Evolutionary conservation across 2,113 vertebrate species (phyloP).

Genomic region (Archilochus colubris): DNA sequence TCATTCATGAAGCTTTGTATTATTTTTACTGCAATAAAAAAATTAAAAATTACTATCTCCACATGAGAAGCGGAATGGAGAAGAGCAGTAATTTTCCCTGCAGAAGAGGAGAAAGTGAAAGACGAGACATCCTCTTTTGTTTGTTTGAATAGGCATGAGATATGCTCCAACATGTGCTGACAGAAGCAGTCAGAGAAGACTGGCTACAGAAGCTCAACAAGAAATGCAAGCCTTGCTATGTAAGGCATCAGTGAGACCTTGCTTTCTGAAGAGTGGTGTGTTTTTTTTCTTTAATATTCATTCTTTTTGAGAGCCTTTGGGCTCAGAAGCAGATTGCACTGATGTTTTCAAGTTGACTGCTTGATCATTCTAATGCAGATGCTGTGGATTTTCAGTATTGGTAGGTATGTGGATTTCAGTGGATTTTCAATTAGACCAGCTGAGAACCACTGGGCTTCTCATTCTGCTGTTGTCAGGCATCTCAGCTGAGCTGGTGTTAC

Average conservation of each 20-base stretch:
- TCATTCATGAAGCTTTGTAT: conserved; percentile 69
- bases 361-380: conserved; percentile 19
- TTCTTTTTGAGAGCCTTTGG: background rate
- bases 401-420: background rate
- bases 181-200: background rate
- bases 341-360: background rate
- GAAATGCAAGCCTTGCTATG: conserved; percentile 1
- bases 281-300: background rate
- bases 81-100: conserved; percentile 40
- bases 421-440: background rate
- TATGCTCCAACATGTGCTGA: conserved; percentile 36
- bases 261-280: background rate
- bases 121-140: conserved; percentile 31
- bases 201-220: background rate
- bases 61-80: conserved; percentile 35
- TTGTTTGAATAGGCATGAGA: conserved; percentile 51
- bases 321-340: background rate
- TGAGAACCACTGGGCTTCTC: background rate
- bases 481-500: background rate
- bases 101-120: conserved; percentile 38
- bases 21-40: conserved; percentile 60
- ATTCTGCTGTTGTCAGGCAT: background rate
- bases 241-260: background rate
- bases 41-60: conserved; percentile 45
- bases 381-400: background rate